Conservation (phyloP, 2,888 invertebrate genomes). For the Drosophila parthenogenetica region DNA sequence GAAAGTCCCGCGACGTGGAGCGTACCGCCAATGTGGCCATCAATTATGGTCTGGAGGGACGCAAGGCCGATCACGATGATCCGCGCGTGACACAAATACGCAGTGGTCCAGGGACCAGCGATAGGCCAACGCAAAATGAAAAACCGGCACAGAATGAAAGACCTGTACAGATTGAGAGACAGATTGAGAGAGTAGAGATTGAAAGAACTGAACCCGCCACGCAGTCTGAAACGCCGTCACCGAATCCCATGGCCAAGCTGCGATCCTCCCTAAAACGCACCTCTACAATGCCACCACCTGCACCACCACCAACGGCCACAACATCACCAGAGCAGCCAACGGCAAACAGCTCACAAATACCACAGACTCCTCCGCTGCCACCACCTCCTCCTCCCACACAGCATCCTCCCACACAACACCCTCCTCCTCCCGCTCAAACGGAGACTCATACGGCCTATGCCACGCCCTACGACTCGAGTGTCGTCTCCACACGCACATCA, state of each 20-base stretch:
- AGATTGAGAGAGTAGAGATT: too few relatives aligned
- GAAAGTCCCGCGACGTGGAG: not conserved
- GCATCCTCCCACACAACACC: not conserved
- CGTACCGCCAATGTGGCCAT: not conserved
- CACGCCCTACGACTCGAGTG: not conserved
- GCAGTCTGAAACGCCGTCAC: too few relatives aligned
- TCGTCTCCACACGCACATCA: not conserved
- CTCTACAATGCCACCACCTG: not conserved
- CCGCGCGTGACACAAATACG: conserved; percentile 4
- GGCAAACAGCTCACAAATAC: too few relatives aligned
- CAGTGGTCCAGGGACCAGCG: not conserved
- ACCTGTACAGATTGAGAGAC: not conserved
- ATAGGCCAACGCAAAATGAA: not conserved
- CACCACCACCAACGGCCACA: not conserved
- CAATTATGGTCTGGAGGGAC: conserved; percentile 3
- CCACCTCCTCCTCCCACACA: not conserved
- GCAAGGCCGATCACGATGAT: not conserved
- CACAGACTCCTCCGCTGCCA: not conserved
- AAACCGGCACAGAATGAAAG: not conserved
- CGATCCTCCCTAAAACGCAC: not conserved
- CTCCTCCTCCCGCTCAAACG: not conserved
- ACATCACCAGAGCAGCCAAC: not conserved
- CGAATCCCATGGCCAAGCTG: not conserved
- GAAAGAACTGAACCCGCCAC: too few relatives aligned
- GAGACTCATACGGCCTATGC: not conserved